Percentiles rank a stretch among this genome's conserved stretches.
Evolutionary conservation across 1,140 invertebrate genomes (phyloP).

Genomic region (Microplitis demolitor): DNA sequence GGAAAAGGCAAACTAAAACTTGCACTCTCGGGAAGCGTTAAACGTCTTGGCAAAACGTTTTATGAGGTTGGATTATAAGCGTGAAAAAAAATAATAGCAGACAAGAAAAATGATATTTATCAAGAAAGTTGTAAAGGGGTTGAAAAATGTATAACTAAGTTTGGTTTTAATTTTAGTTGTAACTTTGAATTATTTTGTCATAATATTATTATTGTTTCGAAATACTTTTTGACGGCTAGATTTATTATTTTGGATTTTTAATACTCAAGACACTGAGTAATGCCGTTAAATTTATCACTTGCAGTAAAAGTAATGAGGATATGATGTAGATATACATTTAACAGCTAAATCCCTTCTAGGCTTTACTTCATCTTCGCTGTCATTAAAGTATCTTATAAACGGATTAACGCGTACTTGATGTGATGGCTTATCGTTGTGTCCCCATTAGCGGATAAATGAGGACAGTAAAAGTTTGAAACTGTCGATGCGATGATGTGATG

Average conservation of each 20-base stretch:
- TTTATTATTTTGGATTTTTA: no score
- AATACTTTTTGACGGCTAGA: no score
- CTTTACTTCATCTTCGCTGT: neutral
- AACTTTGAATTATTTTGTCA: no score
- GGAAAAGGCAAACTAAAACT: neutral
- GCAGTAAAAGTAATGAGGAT: neutral
- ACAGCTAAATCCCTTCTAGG: neutral
- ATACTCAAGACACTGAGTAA: no score
- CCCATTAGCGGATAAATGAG: slow-evolving; percentile 18
- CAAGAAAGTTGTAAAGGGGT: neutral
- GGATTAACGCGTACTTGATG: slow-evolving; percentile 18
- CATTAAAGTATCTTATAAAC: slow-evolving; percentile 24
- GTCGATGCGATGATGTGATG: neutral
- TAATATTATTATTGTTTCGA: no score
- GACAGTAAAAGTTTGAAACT: slow-evolving; percentile 5
- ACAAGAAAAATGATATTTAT: neutral
- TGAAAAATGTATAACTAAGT: neutral
- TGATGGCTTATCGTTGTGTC: neutral
- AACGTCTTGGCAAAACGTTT: slow-evolving; percentile 16
- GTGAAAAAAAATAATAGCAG: neutral
- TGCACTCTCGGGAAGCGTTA: slow-evolving; percentile 3
- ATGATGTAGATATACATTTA: neutral
- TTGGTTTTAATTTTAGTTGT: neutral
- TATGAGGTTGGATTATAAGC: slow-evolving; percentile 11
- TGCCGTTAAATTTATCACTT: no score